Base-by-base conservation (phyloP, 2,888 invertebrate species). In the Podotricha telesiphe region DNA sequence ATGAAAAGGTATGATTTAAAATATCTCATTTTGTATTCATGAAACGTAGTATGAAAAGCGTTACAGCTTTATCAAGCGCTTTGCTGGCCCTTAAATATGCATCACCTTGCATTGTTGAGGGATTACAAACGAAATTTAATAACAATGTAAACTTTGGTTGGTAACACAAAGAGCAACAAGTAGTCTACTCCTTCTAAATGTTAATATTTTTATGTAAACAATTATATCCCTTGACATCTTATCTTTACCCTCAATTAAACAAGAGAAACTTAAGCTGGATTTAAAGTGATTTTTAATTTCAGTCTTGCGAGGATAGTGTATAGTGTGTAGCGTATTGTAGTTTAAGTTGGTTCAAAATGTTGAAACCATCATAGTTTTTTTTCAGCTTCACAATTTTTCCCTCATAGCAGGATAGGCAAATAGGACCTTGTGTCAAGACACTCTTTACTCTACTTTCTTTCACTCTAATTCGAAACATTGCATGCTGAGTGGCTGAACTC, bases 61-160 rank as follows among this genome's bases (percentile, higher is more conserved):
- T 37, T 59, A 40, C 48, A 34, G 58, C 48, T 66, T 59, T 59
- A 66, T 59, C 42, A 66, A 50, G 17, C 48, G 11, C 17, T 15
- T 17, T n/a, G 13, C 10, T 28, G 50, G 20, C 17, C 37, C 50
- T 66, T 47, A 66, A 66, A 59, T 58, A 58, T 66, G 65, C 59
- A 66, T 51, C 59, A 59, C 19, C 37, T 59, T 66, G 59, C 66
- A 59, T 59, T 59, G 51, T 66, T 28, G 40, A 11, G 66, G 66
- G 59, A 59, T 59, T 66, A 51, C 50, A 37, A 51, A 66, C 10
- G 17, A 51, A 50, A 65, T 56, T 65, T 37, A 48, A 37, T 56
- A 56, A 66, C 40, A 66, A 66, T 50, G 42, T 42, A 37, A 37
- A 59, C 42, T 66, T 37, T 65, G 6, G 15, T 42, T 45, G 0